Evolutionary conservation across 2,888 invertebrate species (phyloP), one percentile per base, ranked within the genome.

Genomic region (Dryobotodes eremita): DNA sequence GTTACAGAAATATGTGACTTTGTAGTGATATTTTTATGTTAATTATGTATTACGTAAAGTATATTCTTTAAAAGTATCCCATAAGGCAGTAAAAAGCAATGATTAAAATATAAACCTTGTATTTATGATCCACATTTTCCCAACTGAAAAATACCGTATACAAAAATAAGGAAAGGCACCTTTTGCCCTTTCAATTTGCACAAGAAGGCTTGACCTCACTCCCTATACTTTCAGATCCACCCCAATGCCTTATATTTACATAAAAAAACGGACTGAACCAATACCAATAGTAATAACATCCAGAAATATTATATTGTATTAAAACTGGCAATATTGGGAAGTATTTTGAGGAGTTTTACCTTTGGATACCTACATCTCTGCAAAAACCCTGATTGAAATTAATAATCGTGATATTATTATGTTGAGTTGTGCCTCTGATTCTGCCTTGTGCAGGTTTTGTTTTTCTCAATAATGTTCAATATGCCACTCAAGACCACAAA

Each of bases 201-300:
- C 73, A 69, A 79, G 79, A 76, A n/a, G 66, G 20, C 80, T 83
- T 84, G 80, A 82, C 82, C 88, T 80, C 68, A 77, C 80, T 42
- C 46, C 42, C 48, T 66, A 69, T 66, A 64, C 55, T 64, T 77
- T 64, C 59, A 66, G 83, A 76, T 31, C 65, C 57, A 53, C 71
- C 81, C 82, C 77, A 48, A 65, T 59, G 23, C 79, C 71, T 75
- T 42, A 70, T 80, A 86, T 88, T 88, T 77, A 86, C 75, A 86
- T 84, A 84, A 77, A 77, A 79, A 85, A 76, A 71, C 74, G 71
- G 73, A 75, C 66, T 75, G 72, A 42, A 57, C 74, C 88, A 77
- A 80, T 81, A 86, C 78, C 82, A 77, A 77, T 79, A 86, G 80
- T 78, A 80, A 85, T 82, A 78, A 79, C 68, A 46, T 71, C 6